Conservation (phyloP, 2,113 vertebrate species). For the Pseudonaja textilis region DNA sequence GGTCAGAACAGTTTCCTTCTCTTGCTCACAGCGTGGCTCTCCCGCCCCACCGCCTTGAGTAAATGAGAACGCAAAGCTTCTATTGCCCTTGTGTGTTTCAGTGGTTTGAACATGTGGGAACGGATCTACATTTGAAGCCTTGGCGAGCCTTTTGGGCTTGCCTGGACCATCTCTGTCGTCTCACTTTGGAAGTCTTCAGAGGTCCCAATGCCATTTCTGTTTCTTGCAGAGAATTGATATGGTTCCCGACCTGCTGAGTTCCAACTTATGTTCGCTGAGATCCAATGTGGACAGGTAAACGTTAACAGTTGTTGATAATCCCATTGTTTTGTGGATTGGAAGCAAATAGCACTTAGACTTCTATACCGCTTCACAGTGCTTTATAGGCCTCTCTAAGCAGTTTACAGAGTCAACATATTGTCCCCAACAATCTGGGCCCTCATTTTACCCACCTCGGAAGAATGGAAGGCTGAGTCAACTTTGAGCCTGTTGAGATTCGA, state of each 20-base stretch:
- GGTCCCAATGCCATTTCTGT: background rate
- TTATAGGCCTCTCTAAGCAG: no score
- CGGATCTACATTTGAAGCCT: no score
- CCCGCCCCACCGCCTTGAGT: background rate
- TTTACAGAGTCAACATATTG: no score
- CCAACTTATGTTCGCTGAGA: slow-evolving; percentile 92
- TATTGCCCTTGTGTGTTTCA: background rate
- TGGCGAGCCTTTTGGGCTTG: background rate
- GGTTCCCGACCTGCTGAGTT: slow-evolving; percentile 97
- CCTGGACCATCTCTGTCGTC: background rate
- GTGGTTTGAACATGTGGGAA: background rate
- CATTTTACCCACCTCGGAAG: no score
- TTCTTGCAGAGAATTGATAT: slow-evolving; percentile 93
- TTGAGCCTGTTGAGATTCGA: no score
- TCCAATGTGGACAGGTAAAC: slow-evolving; percentile 90
- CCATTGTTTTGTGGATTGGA: background rate
- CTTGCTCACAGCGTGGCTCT: background rate
- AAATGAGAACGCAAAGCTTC: background rate
- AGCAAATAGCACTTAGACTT: no score
- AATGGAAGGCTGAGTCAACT: no score
- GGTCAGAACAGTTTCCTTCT: background rate
- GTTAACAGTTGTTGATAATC: background rate
- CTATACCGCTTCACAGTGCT: no score
- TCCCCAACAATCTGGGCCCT: no score
- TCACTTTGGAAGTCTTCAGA: background rate